Evolutionary conservation across 2,113 vertebrate genomes (phyloP).

Genomic region (Alosa alosa): DNA sequence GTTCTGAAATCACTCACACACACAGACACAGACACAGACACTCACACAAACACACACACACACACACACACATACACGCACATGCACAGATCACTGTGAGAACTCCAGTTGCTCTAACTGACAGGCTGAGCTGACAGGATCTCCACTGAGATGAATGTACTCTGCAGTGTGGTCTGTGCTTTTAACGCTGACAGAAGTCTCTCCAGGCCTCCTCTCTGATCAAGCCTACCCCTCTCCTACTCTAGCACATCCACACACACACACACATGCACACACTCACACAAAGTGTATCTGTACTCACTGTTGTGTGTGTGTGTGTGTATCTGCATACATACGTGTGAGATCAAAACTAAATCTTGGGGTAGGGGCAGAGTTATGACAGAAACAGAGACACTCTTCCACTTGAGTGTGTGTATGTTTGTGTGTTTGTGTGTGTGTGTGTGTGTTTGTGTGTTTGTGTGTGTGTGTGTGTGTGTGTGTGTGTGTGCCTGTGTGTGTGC

Average conservation of each 20-base stretch:
- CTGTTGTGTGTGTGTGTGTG: not conserved
- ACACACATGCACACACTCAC: not conserved
- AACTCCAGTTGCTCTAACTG: not conserved
- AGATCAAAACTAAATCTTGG: not conserved
- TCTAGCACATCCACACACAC: not conserved
- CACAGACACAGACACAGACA: not conserved
- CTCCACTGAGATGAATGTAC: not conserved
- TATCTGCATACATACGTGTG: too few species aligned
- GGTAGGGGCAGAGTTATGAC: not conserved
- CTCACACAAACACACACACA: not conserved
- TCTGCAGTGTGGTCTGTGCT: not conserved
- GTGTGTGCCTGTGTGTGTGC: constrained; percentile 6
- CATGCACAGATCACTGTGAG: not conserved
- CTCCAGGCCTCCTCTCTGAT: not conserved
- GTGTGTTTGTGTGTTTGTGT: constrained; percentile 6
- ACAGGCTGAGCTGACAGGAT: not conserved
- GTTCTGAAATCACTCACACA: not conserved
- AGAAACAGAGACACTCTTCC: not conserved
- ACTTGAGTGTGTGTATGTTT: not conserved
- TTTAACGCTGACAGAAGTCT: not conserved
- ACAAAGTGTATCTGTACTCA: too few species aligned
- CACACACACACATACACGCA: not conserved
- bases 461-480: not conserved
- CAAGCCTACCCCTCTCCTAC: not conserved
- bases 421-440: constrained; percentile 16